phyloP scores from a whole-genome alignment of 2,797 vertebrate species.

The Gambelia wislizenii region DNA sequence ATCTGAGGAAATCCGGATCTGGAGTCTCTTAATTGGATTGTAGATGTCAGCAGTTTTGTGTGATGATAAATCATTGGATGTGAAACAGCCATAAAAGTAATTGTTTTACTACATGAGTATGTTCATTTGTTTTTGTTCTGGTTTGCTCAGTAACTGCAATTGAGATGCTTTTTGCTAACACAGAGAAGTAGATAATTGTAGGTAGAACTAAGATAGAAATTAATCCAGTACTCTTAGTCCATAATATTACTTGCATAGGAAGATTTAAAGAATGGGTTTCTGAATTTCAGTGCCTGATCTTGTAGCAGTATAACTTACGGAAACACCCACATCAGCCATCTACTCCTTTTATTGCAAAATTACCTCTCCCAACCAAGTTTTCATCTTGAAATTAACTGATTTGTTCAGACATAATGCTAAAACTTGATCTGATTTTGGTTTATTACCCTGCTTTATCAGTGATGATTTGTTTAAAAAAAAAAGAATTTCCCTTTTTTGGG shows the following conservation, averaged over 20 bases:
- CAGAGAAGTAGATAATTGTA: background rate
- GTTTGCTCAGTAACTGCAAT: background rate
- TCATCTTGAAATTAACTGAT: background rate
- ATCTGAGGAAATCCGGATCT: slow-evolving; percentile 38
- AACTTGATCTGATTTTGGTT: background rate
- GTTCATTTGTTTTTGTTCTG: background rate
- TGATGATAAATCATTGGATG: slow-evolving; percentile 30
- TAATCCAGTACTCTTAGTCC: background rate
- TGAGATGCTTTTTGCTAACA: background rate
- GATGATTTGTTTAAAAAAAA: background rate
- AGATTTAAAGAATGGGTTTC: background rate
- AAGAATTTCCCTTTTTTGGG: background rate
- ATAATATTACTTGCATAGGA: background rate
- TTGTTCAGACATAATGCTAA: background rate
- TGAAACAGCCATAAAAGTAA: slow-evolving; percentile 26
- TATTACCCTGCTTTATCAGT: background rate
- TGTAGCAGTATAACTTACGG: background rate
- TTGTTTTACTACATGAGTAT: background rate
- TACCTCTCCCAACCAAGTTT: background rate
- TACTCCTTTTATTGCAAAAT: background rate
- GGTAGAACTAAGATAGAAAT: background rate
- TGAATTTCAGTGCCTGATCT: background rate
- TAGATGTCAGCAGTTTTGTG: slow-evolving; percentile 39
- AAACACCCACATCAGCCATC: background rate
- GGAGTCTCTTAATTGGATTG: slow-evolving; percentile 41